phyloP scores from a whole-genome alignment of 1,140 invertebrate species.

The Drosophila elegans region DNA sequence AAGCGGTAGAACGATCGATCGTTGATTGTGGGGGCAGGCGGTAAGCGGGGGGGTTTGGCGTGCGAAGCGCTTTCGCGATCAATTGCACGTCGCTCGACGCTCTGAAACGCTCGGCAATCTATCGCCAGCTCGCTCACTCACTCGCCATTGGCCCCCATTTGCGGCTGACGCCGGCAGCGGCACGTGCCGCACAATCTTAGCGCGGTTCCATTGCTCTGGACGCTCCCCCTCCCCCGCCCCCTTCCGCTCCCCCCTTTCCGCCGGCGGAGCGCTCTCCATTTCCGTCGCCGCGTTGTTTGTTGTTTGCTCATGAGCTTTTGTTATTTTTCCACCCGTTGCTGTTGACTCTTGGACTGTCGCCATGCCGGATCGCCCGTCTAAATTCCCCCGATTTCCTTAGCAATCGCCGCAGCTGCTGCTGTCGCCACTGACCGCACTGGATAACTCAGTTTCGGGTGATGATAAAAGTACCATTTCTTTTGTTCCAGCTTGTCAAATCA shows the following conservation, averaged over 20 bases:
- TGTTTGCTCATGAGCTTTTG: slow-evolving; percentile 63
- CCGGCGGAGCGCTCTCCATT: slow-evolving; percentile 9
- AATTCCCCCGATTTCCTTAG: background rate
- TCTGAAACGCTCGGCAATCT: slow-evolving; percentile 12
- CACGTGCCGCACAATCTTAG: slow-evolving; percentile 73
- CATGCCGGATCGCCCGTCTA: slow-evolving; percentile 12
- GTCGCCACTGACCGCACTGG: background rate
- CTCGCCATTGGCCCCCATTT: slow-evolving; percentile 66
- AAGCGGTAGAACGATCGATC: slow-evolving; percentile 25
- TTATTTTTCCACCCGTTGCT: slow-evolving; percentile 54
- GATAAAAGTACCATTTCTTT: too few relatives aligned
- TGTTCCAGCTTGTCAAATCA: too few relatives aligned
- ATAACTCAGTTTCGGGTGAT: slow-evolving; percentile 2
- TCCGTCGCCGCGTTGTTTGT: slow-evolving; percentile 53
- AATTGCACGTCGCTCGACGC: slow-evolving; percentile 67
- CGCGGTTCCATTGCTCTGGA: slow-evolving; percentile 53
- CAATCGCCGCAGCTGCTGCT: background rate
- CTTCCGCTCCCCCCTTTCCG: background rate
- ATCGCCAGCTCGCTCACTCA: slow-evolving; percentile 34
- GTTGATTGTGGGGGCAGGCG: background rate
- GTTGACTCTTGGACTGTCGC: slow-evolving; percentile 66
- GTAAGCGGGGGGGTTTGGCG: background rate
- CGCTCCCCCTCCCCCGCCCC: background rate
- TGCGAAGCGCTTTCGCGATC: slow-evolving; percentile 65
- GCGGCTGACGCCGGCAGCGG: slow-evolving; percentile 59